Evolutionary conservation across 2,797 vertebrate genomes (phyloP).

Genomic region (Alauda arvensis): DNA sequence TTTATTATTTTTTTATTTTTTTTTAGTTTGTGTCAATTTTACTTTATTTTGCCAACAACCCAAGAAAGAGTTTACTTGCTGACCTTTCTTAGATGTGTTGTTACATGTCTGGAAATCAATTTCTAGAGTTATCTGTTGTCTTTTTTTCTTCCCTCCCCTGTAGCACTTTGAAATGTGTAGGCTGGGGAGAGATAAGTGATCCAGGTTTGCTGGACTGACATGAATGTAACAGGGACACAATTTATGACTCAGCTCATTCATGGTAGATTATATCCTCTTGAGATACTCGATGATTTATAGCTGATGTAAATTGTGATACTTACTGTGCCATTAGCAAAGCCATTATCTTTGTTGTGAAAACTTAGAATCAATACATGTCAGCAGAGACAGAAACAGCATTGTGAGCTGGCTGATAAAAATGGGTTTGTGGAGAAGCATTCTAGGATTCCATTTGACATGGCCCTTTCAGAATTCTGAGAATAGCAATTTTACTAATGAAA

Average conservation of each 20-base stretch:
- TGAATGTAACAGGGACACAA: neutral
- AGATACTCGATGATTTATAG: conserved; percentile 27
- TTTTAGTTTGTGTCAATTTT: neutral
- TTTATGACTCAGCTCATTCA: conserved; percentile 32
- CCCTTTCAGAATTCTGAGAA: neutral
- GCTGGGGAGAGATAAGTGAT: neutral
- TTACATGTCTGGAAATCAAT: conserved; percentile 33
- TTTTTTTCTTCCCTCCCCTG: neutral
- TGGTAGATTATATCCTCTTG: conserved; percentile 22
- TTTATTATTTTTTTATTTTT: neutral
- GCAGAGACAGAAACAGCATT: neutral
- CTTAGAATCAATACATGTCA: conserved; percentile 22
- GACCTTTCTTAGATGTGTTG: conserved; percentile 29
- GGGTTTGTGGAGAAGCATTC: neutral
- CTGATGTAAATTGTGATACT: conserved; percentile 38
- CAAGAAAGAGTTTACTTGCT: neutral
- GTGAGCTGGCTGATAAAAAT: neutral
- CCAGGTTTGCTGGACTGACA: neutral
- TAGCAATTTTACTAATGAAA: neutral
- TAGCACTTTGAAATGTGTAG: neutral
- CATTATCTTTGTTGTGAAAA: conserved; percentile 21
- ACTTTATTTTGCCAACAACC: neutral
- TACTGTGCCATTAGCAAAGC: conserved; percentile 46
- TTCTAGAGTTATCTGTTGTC: neutral
- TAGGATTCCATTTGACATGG: neutral